Percentiles rank a stretch among this genome's conserved stretches.
phyloP scores from a whole-genome alignment of 2,888 invertebrate genomes.

The Diarsia dahlii region DNA sequence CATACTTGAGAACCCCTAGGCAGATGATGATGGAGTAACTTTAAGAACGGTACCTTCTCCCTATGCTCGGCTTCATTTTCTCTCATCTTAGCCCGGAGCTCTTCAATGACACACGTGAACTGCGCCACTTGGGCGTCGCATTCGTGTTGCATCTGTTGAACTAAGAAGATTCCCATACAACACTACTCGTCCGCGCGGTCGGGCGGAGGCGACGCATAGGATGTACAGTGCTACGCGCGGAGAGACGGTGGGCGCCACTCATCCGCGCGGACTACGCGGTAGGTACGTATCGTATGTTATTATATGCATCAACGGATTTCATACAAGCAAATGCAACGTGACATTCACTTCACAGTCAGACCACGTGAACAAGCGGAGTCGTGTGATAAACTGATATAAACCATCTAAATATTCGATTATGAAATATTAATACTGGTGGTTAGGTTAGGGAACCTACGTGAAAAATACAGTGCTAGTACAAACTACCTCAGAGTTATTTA shows the following conservation, averaged over 20 bases:
- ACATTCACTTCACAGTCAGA: neutral
- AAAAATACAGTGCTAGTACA: neutral
- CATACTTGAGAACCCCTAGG: neutral
- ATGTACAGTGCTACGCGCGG: neutral
- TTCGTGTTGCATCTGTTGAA: constrained; percentile 82
- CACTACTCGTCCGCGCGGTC: neutral
- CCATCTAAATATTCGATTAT: neutral
- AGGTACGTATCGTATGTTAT: neutral
- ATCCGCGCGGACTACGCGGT: neutral
- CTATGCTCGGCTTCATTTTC: constrained; percentile 80
- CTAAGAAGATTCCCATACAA: constrained; percentile 40
- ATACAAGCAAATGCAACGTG: neutral
- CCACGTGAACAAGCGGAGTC: neutral
- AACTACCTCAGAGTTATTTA: neutral
- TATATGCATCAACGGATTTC: neutral
- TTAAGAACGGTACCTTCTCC: constrained; percentile 75
- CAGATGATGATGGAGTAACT: neutral
- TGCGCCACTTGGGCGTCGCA: constrained; percentile 85
- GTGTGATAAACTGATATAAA: neutral
- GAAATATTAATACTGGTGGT: neutral
- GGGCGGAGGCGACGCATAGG: neutral
- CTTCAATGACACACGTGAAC: constrained; percentile 82
- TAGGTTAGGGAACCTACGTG: too few relatives aligned
- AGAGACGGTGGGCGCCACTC: neutral
- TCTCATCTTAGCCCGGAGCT: constrained; percentile 79